Percentiles rank a stretch among this genome's conserved stretches.
Conservation (phyloP, 2,797 vertebrate genomes). For the Parauchenoglanis ngamensis region DNA sequence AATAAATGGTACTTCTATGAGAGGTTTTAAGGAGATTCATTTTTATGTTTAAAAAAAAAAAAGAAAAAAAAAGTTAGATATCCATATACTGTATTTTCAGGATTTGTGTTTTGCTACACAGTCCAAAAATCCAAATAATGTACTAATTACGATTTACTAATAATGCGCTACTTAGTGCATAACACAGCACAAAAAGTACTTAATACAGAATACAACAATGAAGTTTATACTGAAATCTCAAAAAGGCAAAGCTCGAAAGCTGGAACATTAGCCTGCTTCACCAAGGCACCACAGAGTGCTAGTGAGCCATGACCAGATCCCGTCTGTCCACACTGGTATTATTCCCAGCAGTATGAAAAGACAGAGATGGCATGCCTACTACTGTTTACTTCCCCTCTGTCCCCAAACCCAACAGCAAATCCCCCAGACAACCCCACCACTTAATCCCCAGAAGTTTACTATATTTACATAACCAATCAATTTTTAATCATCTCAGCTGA, state of each 20-base stretch:
- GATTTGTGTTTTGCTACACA: background rate
- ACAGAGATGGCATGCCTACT: background rate
- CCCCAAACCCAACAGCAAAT: background rate
- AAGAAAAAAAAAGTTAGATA: background rate
- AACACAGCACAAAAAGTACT: background rate
- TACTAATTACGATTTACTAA: background rate
- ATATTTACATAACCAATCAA: slow-evolving; percentile 39
- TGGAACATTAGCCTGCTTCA: background rate
- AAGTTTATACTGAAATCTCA: background rate
- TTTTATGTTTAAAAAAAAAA: background rate
- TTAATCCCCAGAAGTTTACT: slow-evolving; percentile 1
- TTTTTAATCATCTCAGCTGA: slow-evolving; percentile 20
- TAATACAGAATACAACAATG: background rate
- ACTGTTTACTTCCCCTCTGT: background rate
- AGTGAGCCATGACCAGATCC: background rate
- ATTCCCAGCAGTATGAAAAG: background rate
- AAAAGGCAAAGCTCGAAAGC: background rate
- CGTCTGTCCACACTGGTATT: background rate
- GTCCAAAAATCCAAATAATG: background rate
- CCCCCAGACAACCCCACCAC: slow-evolving; percentile 7
- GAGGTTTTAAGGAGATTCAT: background rate
- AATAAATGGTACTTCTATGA: background rate
- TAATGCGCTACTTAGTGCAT: background rate
- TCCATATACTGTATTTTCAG: background rate
- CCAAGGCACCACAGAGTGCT: background rate